Base-by-base conservation (phyloP, 1,140 invertebrate species). In the Drosophila miranda region DNA sequence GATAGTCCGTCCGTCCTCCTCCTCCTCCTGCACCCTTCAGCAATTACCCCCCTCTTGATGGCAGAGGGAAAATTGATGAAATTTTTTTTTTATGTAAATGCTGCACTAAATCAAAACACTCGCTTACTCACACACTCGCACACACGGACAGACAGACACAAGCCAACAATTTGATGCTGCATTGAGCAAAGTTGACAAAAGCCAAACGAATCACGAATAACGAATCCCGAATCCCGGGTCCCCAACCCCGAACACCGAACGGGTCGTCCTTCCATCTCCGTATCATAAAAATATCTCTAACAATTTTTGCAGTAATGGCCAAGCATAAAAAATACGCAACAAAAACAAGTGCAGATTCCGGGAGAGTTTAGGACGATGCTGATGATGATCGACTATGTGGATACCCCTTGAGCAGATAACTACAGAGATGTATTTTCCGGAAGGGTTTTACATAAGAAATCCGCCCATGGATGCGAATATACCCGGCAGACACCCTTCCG, bases 101-200 rank as follows among this genome's bases (percentile, higher is more conserved):
- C 74, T 70, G 83, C 83, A 82, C 56, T 87, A 86, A 87, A 86
- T 87, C 82, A 86, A 87, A 82, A 71, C 78, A 69, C 73, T 59
- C 51, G 46, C 43, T 52, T 44, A 60, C 50, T 60, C 60, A 48
- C 70, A 73, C 81, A 66, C 73, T 56, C 51, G 46, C 43, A 56
- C 48, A 61, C 50, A 61, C 54, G 53, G 34, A 13, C 34, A 13
- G 34, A 13, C 34, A 13, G 59, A 74, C 81, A 84, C 81, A 75
- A 80, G 80, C 64, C 82, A 67, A 70, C 81, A 86, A 83, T 83
- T 83, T 83, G 74, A 71, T 68, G 80, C 71, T 84, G 75, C 80
- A 81, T 82, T 84, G 63, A 26, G 48, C 60, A 42, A 74, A 73
- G 67, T 84, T 84, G 79, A 84, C 79, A 84, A 84, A 82, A 72